A percentile compares a stretch with the other conserved stretches of the same genome.
Evolutionary conservation across 2,797 vertebrate species (phyloP).

Genomic region (Alectoris magna): DNA sequence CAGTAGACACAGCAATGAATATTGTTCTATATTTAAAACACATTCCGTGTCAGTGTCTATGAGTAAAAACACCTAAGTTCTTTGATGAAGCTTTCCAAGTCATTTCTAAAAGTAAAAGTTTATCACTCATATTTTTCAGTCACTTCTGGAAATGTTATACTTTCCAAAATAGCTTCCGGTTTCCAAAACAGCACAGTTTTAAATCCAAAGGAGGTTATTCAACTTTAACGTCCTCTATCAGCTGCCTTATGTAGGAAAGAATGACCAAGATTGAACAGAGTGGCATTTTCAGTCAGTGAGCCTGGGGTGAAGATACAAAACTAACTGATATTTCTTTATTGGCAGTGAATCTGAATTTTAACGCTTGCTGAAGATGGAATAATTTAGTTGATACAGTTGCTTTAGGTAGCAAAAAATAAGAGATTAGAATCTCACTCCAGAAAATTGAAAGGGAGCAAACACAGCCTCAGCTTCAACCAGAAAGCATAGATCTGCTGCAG

Average conservation of each 20-base stretch:
- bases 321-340: not conserved
- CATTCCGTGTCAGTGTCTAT: not conserved
- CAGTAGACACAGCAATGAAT: not conserved
- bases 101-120: not conserved
- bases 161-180: not conserved
- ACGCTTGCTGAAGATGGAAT: not conserved
- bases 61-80: rapidly evolving
- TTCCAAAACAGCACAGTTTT: not conserved
- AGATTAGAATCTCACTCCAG: not conserved
- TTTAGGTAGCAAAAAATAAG: not conserved
- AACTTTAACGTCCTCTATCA: not conserved
- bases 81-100: not conserved
- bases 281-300: not conserved
- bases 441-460: slow-evolving; percentile 8
- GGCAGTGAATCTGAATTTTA: not conserved
- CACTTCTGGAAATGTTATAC: not conserved
- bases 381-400: not conserved
- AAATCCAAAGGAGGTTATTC: not conserved
- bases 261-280: not conserved
- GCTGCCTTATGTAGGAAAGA: not conserved
- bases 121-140: not conserved
- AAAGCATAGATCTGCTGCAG: slow-evolving; percentile 2
- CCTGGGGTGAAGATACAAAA: not conserved
- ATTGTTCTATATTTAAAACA: not conserved
- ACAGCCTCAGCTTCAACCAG: not conserved